Evolutionary conservation across 2,797 vertebrate genomes (phyloP).

Genomic region (Hydrophis major): DNA sequence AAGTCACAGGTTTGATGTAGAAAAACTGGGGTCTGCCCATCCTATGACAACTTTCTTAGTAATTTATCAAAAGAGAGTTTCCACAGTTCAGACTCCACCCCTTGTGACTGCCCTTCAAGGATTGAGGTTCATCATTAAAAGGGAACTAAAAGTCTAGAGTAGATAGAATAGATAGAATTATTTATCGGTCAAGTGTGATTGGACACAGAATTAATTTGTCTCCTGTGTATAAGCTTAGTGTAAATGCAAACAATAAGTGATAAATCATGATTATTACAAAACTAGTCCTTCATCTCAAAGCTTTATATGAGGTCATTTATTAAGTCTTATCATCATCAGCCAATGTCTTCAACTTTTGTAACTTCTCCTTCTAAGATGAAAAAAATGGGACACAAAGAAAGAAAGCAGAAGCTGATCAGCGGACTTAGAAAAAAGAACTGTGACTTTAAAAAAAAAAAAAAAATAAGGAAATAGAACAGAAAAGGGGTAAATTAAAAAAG

Average conservation of each 20-base stretch:
- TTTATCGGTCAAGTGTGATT: background rate
- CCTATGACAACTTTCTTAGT: background rate
- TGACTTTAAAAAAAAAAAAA: background rate
- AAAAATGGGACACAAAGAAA: background rate
- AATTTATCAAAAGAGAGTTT: background rate
- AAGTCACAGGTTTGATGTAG: background rate
- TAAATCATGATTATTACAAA: background rate
- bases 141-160: background rate
- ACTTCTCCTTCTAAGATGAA: background rate
- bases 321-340: background rate
- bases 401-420: background rate
- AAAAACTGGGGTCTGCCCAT: background rate
- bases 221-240: background rate
- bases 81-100: background rate
- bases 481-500: background rate
- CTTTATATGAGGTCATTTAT: background rate
- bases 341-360: background rate
- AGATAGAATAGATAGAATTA: background rate
- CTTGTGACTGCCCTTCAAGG: background rate
- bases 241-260: background rate
- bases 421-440: background rate
- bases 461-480: background rate
- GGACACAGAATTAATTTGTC: background rate
- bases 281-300: background rate
- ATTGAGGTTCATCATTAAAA: background rate